Percentiles rank a stretch among this genome's conserved stretches.
Evolutionary conservation across 2,888 invertebrate species (phyloP).

Genomic region (Tigriopus californicus): DNA sequence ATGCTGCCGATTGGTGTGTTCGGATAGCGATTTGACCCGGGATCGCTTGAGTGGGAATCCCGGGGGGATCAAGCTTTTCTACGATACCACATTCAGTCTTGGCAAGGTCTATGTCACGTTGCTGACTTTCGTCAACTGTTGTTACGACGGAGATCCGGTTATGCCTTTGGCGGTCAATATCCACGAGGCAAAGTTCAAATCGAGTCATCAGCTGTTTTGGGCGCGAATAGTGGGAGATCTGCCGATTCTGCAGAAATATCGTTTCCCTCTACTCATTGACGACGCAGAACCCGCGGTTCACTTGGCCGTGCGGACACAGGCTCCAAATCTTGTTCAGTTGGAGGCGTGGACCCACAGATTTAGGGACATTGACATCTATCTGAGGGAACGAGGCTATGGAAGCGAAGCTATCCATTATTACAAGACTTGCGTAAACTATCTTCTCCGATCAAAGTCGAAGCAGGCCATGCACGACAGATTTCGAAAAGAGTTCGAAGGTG

Average conservation of each 20-base stretch:
- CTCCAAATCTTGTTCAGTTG: slow-evolving; percentile 15
- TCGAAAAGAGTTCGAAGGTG: slow-evolving; percentile 13
- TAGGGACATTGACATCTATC: slow-evolving; percentile 7
- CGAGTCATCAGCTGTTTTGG: slow-evolving; percentile 15
- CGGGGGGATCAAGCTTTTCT: slow-evolving; percentile 3
- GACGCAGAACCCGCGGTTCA: slow-evolving; percentile 15
- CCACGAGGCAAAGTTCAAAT: slow-evolving; percentile 14
- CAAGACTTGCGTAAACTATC: slow-evolving; percentile 7
- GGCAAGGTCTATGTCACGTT: slow-evolving; percentile 8
- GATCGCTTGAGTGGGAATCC: no score
- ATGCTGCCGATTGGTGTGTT: not conserved
- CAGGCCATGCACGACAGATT: slow-evolving; percentile 13
- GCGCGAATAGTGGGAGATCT: slow-evolving; percentile 13
- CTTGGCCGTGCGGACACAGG: slow-evolving; percentile 12
- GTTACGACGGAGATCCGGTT: slow-evolving; percentile 11
- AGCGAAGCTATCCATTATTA: slow-evolving; percentile 11
- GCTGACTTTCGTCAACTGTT: slow-evolving; percentile 9
- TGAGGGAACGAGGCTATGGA: slow-evolving; percentile 12
- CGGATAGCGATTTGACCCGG: no score
- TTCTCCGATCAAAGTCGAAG: slow-evolving; percentile 6
- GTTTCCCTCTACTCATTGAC: slow-evolving; percentile 12
- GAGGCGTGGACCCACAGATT: slow-evolving; percentile 16
- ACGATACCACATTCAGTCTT: slow-evolving; percentile 7
- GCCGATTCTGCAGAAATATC: slow-evolving; percentile 6
- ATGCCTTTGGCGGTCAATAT: slow-evolving; percentile 15